Percentiles rank a stretch among this genome's conserved stretches.
phyloP scores from a whole-genome alignment of 2,113 vertebrate species.

The Ploceus nigricollis region DNA sequence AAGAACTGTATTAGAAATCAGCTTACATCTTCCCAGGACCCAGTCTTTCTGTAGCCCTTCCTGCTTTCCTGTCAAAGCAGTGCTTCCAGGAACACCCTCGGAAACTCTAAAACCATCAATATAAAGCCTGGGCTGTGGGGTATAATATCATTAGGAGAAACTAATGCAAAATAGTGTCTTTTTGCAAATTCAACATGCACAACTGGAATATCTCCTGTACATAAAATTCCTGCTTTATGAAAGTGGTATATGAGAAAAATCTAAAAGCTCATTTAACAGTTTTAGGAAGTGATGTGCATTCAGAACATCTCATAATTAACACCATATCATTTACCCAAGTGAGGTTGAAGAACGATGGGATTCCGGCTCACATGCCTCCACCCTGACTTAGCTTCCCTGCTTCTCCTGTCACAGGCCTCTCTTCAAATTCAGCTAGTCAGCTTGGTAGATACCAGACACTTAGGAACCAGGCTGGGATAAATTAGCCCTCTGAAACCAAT shows the following conservation, averaged over 20 bases:
- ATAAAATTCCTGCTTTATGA: background rate
- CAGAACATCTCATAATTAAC: background rate
- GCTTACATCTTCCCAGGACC: background rate
- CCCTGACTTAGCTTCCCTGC: background rate
- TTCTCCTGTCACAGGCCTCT: background rate
- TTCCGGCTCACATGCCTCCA: background rate
- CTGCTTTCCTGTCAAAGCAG: background rate
- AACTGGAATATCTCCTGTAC: background rate
- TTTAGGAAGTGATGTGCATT: background rate
- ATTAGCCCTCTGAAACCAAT: background rate
- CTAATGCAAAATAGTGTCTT: background rate
- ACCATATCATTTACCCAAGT: background rate
- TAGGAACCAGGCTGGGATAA: background rate
- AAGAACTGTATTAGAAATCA: background rate
- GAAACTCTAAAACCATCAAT: background rate
- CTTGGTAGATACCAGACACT: background rate
- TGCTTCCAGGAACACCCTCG: background rate
- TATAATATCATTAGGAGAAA: background rate
- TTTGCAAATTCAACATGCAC: background rate
- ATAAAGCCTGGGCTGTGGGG: background rate
- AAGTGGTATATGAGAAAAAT: background rate
- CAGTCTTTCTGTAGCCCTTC: background rate
- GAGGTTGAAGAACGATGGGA: background rate
- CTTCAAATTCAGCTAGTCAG: background rate
- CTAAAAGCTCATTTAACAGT: background rate